Conservation (phyloP, 2,113 vertebrate species). For the Ifrita kowaldi region DNA sequence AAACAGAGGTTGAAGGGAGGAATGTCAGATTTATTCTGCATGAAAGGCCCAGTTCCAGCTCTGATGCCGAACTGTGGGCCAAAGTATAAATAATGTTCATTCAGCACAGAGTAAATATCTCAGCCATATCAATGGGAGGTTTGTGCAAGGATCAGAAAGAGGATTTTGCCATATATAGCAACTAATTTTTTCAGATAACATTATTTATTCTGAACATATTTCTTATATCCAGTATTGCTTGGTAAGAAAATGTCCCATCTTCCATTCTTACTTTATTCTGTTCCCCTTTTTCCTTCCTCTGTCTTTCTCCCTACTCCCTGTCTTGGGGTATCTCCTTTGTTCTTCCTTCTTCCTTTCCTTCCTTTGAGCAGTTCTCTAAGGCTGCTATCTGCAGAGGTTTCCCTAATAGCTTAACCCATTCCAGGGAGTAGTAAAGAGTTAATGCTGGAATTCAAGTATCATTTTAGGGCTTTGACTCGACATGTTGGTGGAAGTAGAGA, state of each 20-base stretch:
- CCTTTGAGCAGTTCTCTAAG: background rate
- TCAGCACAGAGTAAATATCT: background rate
- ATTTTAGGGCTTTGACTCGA: fast-evolving
- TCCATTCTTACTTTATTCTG: background rate
- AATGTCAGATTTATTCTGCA: background rate
- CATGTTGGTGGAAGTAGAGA: background rate
- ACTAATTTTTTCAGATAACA: background rate
- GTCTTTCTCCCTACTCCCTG: background rate
- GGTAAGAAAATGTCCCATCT: background rate
- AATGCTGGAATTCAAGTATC: background rate
- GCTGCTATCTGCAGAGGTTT: background rate
- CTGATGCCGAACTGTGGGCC: background rate
- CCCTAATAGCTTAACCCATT: background rate
- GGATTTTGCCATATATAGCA: background rate
- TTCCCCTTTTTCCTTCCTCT: background rate
- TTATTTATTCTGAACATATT: background rate
- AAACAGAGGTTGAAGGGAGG: background rate
- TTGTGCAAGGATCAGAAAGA: background rate
- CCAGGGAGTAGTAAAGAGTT: background rate
- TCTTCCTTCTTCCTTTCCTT: background rate
- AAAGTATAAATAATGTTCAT: background rate
- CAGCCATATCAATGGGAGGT: background rate
- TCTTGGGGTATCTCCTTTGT: background rate
- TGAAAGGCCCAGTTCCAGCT: background rate
- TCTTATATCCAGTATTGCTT: background rate